Conservation (phyloP, 2,888 invertebrate genomes). For the Synanthedon vespiformis region DNA sequence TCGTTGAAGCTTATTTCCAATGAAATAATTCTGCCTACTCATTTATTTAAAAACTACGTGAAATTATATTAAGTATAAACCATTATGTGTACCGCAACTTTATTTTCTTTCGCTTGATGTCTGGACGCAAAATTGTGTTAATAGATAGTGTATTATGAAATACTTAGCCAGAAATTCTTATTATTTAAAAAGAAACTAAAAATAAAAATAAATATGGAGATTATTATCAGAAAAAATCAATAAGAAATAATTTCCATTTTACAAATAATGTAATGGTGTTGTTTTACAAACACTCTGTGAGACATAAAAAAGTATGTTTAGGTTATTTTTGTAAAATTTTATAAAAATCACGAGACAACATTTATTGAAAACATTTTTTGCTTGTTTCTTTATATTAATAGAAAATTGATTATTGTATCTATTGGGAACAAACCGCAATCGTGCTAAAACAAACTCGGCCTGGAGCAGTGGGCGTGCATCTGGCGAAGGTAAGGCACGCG, state of each 20-base stretch:
- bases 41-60: neutral
- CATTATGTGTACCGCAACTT: too few relatives aligned
- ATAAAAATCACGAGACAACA: too few relatives aligned
- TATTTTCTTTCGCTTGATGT: too few relatives aligned
- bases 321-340: too few relatives aligned
- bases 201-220: neutral
- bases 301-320: too few relatives aligned
- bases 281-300: too few relatives aligned
- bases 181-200: neutral
- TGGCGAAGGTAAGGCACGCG: slow-evolving; percentile 48
- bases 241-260: too few relatives aligned
- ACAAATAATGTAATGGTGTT: too few relatives aligned
- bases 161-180: neutral
- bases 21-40: slow-evolving; percentile 1
- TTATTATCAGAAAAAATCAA: neutral
- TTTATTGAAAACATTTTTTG: too few relatives aligned
- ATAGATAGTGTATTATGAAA: too few relatives aligned
- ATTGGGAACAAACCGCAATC: slow-evolving; percentile 16
- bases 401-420: slow-evolving; percentile 1
- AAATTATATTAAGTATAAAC: too few relatives aligned
- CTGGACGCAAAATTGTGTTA: neutral
- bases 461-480: slow-evolving; percentile 39
- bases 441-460: slow-evolving; percentile 55
- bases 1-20: slow-evolving; percentile 5
- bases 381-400: too few relatives aligned